Evolutionary conservation across 2,888 invertebrate genomes (phyloP).

Genomic region (Plusia festucae): DNA sequence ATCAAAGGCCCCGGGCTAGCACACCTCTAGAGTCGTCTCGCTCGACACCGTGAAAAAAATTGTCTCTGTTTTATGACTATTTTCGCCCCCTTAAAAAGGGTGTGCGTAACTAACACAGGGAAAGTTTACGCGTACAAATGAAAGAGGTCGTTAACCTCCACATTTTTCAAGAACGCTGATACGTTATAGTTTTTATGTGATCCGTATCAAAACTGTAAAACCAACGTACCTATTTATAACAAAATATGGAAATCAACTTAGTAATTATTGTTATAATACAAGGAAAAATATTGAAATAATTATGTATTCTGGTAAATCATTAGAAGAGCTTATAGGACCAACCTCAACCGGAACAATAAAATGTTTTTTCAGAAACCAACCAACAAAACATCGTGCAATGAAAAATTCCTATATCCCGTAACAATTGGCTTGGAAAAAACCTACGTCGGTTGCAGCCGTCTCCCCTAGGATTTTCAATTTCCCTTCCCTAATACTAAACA

Average conservation of each 20-base stretch:
- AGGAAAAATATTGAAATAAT: neutral
- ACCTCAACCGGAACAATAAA: neutral
- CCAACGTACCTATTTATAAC: neutral
- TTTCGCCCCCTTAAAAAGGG: conserved; percentile 69
- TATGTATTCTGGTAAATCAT: neutral
- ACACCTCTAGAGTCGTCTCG: conserved; percentile 65
- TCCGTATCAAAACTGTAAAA: neutral
- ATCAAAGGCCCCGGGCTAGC: conserved; percentile 76
- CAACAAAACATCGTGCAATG: neutral
- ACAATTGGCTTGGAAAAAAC: conserved; percentile 32
- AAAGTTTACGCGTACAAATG: conserved; percentile 68
- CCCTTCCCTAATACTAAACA: conserved; percentile 64
- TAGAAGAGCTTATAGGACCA: too few relatives aligned
- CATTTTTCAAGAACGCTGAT: conserved; percentile 32
- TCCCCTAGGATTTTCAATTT: conserved; percentile 65
- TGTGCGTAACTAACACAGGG: conserved; percentile 65
- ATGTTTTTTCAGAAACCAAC: neutral
- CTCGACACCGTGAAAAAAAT: conserved; percentile 60
- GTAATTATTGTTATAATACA: neutral
- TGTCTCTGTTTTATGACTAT: conserved; percentile 75
- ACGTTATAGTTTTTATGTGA: neutral
- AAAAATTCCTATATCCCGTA: conserved; percentile 20
- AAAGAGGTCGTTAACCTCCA: conserved; percentile 65
- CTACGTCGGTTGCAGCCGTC: conserved; percentile 36
- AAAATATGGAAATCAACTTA: neutral